Conservation (phyloP, 2,888 invertebrate species). For the Lepidochitona cinerea region DNA sequence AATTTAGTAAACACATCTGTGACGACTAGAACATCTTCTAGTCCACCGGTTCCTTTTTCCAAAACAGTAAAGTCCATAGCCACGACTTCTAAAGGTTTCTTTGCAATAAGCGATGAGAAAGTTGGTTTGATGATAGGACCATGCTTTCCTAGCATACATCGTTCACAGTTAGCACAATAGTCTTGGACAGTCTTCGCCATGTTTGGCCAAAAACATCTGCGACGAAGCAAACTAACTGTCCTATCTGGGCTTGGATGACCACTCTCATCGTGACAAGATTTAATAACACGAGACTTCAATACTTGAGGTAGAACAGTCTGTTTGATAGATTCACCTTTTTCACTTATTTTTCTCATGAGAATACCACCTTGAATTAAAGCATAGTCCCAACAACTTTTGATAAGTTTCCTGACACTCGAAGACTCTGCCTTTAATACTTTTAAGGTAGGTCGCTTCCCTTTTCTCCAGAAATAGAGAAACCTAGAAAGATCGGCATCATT, state of each 20-base stretch:
- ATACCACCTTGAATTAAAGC: neutral
- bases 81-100: slow-evolving; percentile 15
- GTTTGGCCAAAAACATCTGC: slow-evolving; percentile 19
- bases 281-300: neutral
- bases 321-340: neutral
- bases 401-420: neutral
- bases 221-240: slow-evolving; percentile 4
- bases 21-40: slow-evolving; percentile 18
- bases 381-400: neutral
- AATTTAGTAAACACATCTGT: slow-evolving; percentile 11
- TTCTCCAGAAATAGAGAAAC: neutral
- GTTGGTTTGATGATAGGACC: neutral
- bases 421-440: neutral
- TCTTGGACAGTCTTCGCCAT: slow-evolving; percentile 10
- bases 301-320: neutral
- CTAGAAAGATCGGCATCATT: neutral
- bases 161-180: slow-evolving; percentile 8
- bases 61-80: slow-evolving; percentile 18
- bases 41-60: slow-evolving; percentile 6
- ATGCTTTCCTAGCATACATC: slow-evolving; percentile 19
- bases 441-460: neutral
- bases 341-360: neutral
- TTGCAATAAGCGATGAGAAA: slow-evolving; percentile 5
- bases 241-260: slow-evolving; percentile 18
- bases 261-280: neutral